Base-by-base conservation (phyloP, 2,888 invertebrate genomes). In the Euplexia lucipara region DNA sequence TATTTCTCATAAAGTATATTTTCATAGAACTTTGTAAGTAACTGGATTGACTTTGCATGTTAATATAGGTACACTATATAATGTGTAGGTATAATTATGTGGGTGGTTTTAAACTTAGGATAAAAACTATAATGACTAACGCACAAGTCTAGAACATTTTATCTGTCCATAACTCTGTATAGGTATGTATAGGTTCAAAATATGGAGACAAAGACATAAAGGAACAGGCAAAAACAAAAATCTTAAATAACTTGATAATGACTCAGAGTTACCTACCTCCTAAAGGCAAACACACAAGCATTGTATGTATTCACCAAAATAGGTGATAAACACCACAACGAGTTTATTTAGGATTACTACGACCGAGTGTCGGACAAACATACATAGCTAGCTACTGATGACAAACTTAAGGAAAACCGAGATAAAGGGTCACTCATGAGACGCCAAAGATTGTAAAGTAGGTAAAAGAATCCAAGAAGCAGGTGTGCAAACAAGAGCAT, bases 401-500 rank as follows among this genome's bases (percentile, higher is more conserved):
- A 68, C 47, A 53, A 63, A 54, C 12, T 49, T 52, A 51, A 39
- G 66, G 37, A 60, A 65, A 48, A 51, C 44, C 53, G 52, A 22
- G 56, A 52, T 60, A 68, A 62, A 57, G 56, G 62, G 39, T 52
- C 56, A 53, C 54, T 45, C 66, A 61, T 37, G 49, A 58, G 18
- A 42, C 42, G 26, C 37, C 48, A 42, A 53, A 45, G 59, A 68
- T 72, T 56, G 70, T 65, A 48, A 51, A 54, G 64, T 57, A 57
- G 39, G 47, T 44, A 71, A 59, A 81, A 82, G 83, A 86, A 84
- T 84, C 65, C 78, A 70, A 66, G 56, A 45, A 70, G 70, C 86
- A 87, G 82, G 82, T 87, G 86, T 83, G 65, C 81, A 87, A 87
- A 87, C 83, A 87, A 58, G 70, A 70, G 56, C 70, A 64, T 51